Evolutionary conservation across 2,888 invertebrate genomes (phyloP).

Genomic region (Chrysolina oricalcia): DNA sequence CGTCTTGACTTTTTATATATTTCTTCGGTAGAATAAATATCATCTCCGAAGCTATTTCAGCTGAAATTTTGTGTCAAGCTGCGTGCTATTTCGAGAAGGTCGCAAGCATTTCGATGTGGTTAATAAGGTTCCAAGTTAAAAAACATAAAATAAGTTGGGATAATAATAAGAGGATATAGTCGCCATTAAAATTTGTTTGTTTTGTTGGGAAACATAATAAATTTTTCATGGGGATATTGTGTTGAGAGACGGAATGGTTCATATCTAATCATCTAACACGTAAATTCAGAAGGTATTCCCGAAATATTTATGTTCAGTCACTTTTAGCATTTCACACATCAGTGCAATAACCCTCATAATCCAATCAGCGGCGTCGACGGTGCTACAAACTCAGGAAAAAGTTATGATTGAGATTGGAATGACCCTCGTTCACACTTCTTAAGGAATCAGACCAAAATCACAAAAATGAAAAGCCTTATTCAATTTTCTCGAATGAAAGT

Average conservation of each 20-base stretch:
- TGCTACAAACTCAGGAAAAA: neutral
- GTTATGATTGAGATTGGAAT: neutral
- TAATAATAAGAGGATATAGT: constrained; percentile 24
- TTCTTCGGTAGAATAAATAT: constrained; percentile 46
- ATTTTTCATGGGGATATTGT: constrained; percentile 50
- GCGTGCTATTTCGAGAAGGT: constrained; percentile 63
- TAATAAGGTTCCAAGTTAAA: constrained; percentile 22
- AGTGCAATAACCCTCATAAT: constrained; percentile 57
- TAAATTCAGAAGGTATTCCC: constrained; percentile 54
- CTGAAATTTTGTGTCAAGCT: constrained; percentile 51
- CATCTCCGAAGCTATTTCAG: constrained; percentile 54
- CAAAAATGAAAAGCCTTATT: too few species aligned
- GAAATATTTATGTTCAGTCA: constrained; percentile 60
- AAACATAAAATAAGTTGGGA: constrained; percentile 9
- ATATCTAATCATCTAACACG: constrained; percentile 55
- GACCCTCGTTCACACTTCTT: too few species aligned
- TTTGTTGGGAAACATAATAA: constrained; percentile 46
- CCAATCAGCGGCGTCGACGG: constrained; percentile 5
- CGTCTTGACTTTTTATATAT: constrained; percentile 28
- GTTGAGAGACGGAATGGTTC: constrained; percentile 56
- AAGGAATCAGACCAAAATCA: too few species aligned
- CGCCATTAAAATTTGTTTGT: constrained; percentile 47
- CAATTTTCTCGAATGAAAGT: too few species aligned
- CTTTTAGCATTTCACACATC: constrained; percentile 8
- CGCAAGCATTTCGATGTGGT: constrained; percentile 51